Conservation (phyloP, 2,797 vertebrate genomes). For the Somateria mollissima region DNA sequence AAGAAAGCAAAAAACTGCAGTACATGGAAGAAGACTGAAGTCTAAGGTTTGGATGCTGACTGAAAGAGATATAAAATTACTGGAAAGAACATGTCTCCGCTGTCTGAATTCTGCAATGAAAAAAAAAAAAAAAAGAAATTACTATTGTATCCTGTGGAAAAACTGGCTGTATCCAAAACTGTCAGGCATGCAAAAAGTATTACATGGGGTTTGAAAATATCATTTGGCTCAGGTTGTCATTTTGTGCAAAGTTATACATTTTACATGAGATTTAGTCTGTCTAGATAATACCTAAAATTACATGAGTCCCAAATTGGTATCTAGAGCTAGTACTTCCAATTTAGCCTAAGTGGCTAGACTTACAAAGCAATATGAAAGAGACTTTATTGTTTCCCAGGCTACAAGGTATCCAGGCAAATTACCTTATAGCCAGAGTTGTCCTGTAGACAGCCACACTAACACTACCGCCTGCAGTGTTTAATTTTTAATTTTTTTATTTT, state of each 20-base stretch:
- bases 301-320: rapidly evolving
- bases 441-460: neutral
- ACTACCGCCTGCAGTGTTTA: neutral
- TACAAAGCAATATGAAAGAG: neutral
- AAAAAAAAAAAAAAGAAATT: neutral
- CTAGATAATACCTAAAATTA: neutral
- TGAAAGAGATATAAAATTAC: neutral
- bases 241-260: neutral
- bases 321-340: neutral
- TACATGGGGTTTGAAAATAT: neutral
- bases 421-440: neutral
- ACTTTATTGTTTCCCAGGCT: neutral
- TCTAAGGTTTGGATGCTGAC: neutral
- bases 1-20: neutral
- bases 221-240: neutral
- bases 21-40: neutral
- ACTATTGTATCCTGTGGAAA: neutral
- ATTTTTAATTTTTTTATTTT: neutral
- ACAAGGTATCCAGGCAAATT: neutral
- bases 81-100: neutral
- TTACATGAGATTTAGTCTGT: neutral
- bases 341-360: neutral
- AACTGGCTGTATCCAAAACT: neutral
- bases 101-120: neutral
- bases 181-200: neutral